These are phyloP conservation scores for Mobula hypostoma DNA, from an alignment of 2,113 vertebrate genomes.

Conservation along the genomic window DNA sequence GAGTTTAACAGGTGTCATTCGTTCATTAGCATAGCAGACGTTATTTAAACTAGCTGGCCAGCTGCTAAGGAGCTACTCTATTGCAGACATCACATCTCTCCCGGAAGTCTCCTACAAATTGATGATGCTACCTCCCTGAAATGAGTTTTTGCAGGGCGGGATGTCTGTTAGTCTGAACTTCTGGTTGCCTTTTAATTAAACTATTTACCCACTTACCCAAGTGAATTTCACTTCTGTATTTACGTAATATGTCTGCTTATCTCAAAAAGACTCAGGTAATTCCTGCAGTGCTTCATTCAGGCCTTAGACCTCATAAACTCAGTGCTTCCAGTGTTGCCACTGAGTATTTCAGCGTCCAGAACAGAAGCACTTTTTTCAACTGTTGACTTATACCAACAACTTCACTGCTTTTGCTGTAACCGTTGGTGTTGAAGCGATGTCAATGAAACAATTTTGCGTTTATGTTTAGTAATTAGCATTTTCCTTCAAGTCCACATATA, in stretches of 20 bases:
- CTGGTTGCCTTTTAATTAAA: too few species aligned
- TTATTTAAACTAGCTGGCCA: too few species aligned
- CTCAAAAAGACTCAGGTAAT: background rate
- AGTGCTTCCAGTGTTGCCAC: background rate
- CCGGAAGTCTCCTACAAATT: too few species aligned
- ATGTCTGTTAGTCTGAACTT: too few species aligned
- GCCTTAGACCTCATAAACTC: background rate
- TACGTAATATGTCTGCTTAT: background rate
- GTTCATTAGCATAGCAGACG: too few species aligned
- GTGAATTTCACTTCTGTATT: background rate
- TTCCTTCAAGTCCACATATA: background rate
- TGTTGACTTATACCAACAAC: background rate
- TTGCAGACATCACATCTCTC: too few species aligned
- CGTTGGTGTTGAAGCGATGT: background rate
- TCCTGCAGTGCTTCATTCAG: background rate
- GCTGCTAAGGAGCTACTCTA: too few species aligned
- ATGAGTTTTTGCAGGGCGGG: too few species aligned
- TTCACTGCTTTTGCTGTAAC: too few species aligned
- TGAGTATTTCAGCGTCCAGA: background rate
- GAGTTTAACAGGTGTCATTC: too few species aligned
- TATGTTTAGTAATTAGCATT: background rate
- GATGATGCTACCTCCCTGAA: too few species aligned
- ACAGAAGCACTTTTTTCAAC: background rate
- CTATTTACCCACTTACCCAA: too few species aligned
- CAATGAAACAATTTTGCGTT: background rate